Conservation (phyloP, 2,797 vertebrate genomes). For the Urophycis tenuis region DNA sequence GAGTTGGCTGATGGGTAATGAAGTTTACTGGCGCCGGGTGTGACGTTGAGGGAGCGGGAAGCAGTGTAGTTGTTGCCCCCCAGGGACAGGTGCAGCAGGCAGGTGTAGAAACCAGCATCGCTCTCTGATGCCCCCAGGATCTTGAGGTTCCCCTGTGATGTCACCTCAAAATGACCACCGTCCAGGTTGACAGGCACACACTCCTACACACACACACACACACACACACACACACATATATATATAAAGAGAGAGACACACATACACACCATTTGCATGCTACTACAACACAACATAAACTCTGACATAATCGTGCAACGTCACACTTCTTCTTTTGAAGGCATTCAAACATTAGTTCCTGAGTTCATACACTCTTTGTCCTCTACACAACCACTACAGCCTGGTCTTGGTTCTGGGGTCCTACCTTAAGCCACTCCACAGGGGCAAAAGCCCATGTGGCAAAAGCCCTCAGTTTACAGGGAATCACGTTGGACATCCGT, state of each 20-base stretch:
- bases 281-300: background rate
- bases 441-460: too few relatives aligned
- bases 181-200: conserved; percentile 20
- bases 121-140: background rate
- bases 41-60: conserved; percentile 53
- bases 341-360: background rate
- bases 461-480: background rate
- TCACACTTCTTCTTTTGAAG: too few relatives aligned
- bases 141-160: background rate
- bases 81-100: conserved; percentile 46
- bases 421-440: background rate
- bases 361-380: background rate
- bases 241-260: background rate
- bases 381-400: background rate
- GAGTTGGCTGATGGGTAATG: background rate
- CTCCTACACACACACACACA: conserved; percentile 41
- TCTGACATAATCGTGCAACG: too few relatives aligned
- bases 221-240: background rate
- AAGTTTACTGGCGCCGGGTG: background rate
- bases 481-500: background rate
- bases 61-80: conserved; percentile 38
- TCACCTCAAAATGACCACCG: background rate
- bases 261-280: too few relatives aligned
- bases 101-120: conserved; percentile 60
- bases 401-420: background rate